Conservation (phyloP, 1,140 invertebrate genomes). For the Hycleus phaleratus region DNA sequence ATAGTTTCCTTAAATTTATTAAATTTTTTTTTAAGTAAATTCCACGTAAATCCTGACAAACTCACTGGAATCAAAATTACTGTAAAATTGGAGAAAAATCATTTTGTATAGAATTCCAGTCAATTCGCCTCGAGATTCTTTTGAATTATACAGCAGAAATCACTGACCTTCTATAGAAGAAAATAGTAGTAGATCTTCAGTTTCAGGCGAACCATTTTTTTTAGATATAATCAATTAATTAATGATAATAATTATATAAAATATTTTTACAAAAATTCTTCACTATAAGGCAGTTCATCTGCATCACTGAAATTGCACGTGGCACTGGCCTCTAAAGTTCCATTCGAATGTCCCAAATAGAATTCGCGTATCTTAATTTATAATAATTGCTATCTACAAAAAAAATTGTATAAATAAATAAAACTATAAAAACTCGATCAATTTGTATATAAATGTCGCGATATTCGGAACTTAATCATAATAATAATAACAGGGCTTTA, state of each 20-base stretch:
- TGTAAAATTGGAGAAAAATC: not conserved
- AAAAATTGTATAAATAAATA: constrained; percentile 30
- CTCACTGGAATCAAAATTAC: constrained; percentile 14
- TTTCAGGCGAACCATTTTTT: not conserved
- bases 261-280: constrained; percentile 26
- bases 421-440: constrained; percentile 28
- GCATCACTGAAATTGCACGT: constrained; percentile 36
- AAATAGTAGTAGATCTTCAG: constrained; percentile 4
- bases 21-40: not conserved
- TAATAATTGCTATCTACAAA: constrained; percentile 34
- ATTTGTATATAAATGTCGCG: constrained; percentile 8
- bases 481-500: constrained; percentile 15
- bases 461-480: not conserved
- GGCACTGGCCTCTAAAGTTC: constrained; percentile 37
- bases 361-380: constrained; percentile 24
- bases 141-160: constrained; percentile 10
- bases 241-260: constrained; percentile 16
- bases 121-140: constrained; percentile 2
- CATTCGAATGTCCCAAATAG: constrained; percentile 26
- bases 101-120: constrained; percentile 1
- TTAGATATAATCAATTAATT: not conserved
- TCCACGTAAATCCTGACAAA: constrained; percentile 9
- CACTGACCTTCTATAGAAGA: constrained; percentile 26
- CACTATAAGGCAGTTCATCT: constrained; percentile 18
- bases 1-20: not conserved